Evolutionary conservation across 1,140 invertebrate genomes (phyloP), one percentile per base, ranked within the genome.

Genomic region (Philotrypesis tridentata): DNA sequence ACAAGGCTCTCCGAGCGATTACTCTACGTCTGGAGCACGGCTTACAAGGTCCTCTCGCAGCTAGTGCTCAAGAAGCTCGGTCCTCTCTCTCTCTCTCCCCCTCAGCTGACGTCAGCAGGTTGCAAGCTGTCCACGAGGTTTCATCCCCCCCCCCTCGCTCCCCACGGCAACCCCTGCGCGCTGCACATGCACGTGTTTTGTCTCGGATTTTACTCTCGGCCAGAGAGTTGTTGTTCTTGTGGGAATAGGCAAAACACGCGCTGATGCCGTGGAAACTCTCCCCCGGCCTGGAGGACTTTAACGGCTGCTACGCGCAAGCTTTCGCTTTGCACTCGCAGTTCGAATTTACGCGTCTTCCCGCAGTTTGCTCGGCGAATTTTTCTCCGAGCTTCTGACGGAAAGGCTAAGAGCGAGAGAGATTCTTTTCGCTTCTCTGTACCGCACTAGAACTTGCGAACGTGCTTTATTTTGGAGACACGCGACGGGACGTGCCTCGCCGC

Each of bases 1-100:
- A 74, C 84, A 83, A 29, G 79, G 79, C 79, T 73, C 73, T 68
- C 65, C 37, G 61, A 79, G 84, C 83, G 79, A 85, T 85, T 85
- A 84, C 83, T 84, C 80, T 33, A 84, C 25, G 73, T 84, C 70
- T 63, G 43, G 60, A 31, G 67, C 67, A 70, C 27, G 61, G 27
- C 61, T 65, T 65, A 17, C 23, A 29, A 65, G 61, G 25, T 65
- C 61, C 61, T 65, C 27, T 65, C 25, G 27, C 61, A 8, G 25
- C 25, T 12, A 29, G 61, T 65, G 33, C 33, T 37, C 61, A 25
- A 65, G 48, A 55, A 55, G 48, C 48, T 55, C 48, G n/a, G 21
- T 55, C 48, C 17, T 55, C 48, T 17, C 43, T 48, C 17, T 55
- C 48, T 65, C 2, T 11, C 61, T 55, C 48, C 27, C 2, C 2